Conservation (phyloP, 2,113 vertebrate species). For the Oryzias curvinotus region DNA sequence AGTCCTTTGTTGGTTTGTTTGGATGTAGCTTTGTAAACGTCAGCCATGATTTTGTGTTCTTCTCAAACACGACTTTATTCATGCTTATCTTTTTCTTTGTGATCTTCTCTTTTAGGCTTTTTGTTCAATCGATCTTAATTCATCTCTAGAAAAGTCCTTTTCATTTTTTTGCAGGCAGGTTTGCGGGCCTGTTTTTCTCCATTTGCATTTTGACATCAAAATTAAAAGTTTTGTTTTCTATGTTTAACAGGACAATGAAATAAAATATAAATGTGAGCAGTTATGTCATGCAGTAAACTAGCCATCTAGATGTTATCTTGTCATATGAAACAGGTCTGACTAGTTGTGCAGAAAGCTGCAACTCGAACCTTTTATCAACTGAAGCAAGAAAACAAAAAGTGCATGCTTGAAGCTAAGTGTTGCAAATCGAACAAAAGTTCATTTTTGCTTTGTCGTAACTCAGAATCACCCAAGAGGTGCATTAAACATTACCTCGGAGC, state of each 20-base stretch:
- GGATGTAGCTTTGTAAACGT: no score
- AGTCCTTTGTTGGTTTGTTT: no score
- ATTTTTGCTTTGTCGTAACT: neutral
- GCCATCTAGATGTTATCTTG: conserved; percentile 7
- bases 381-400: neutral
- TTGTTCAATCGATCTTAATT: no score
- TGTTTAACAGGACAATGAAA: neutral
- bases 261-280: neutral
- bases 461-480: neutral
- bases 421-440: neutral
- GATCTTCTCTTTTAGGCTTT: no score
- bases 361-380: conserved; percentile 1
- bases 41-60: no score
- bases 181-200: no score
- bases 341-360: conserved; percentile 22
- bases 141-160: no score
- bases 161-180: no score
- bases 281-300: neutral
- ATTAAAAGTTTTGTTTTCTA: neutral
- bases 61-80: no score
- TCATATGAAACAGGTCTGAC: conserved; percentile 32
- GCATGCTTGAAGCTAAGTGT: neutral
- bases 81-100: no score
- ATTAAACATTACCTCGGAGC: no score
- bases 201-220: neutral